Base-by-base conservation (phyloP, 2,797 vertebrate genomes). In the Naso thynnoides region DNA sequence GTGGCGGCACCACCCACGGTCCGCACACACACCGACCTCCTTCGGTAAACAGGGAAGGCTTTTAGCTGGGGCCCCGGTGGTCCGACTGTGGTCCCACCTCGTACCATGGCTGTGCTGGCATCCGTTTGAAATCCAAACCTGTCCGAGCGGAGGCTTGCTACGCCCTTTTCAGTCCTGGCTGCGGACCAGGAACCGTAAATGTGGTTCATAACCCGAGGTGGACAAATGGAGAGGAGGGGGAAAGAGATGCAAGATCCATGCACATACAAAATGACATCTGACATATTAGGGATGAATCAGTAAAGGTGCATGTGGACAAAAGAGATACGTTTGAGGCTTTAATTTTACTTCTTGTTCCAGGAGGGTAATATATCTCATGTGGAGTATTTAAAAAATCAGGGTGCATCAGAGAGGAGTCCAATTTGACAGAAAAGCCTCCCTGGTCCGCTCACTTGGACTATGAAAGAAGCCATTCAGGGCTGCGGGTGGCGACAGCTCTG, bases 61-160 rank as follows among this genome's bases (percentile, higher is more conserved):
- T 88, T 90, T 87, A 87, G 86, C 80, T 60, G 73, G 85, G 89
- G 81, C 87, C 73, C 87, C 5, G 89, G 93, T 91, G 91, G 92
- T 92, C 91, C 76, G 39, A 79, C 70, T 88, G 83, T 70, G 87
- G 88, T 88, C 85, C 77, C 76, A 74, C 65, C 83, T 84, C 44
- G 66, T 84, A 81, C 80, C 56, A 66, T 55, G 85, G 83, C 90
- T 79, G 14, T 15, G 62, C 74, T 84, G 89, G 89, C 88, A 90
- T 93, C 81, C 80, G 76, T 94, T 93, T 93, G 92, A 94, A 94
- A 94, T 92, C 81, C 86, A 84, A 88, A 86, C 79, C 89, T 82
- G 88, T 90, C 81, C 48, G 50, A 83, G 79, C 68, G 77, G 84
- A 85, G 83, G 49, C 87, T 88, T 85, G 84, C 86, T 84, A 65